Evolutionary conservation across 2,113 vertebrate species (phyloP).

Genomic region (Anthoscopus minutus): DNA sequence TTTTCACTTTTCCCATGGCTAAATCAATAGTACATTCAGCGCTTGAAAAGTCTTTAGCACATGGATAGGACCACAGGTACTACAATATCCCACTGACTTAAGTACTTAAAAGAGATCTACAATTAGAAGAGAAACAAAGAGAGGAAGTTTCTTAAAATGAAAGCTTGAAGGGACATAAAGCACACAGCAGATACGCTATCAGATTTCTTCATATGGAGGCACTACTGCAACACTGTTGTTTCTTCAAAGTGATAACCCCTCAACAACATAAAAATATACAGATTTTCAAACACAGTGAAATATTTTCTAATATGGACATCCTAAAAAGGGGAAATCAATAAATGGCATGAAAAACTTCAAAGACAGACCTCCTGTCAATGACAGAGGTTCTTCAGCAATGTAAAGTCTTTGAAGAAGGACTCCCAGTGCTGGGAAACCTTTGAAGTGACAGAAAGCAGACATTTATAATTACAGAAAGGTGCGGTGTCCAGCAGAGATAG

Average conservation of each 20-base stretch:
- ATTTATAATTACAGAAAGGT: constrained; percentile 86
- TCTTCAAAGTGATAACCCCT: constrained; percentile 74
- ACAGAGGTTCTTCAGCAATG: constrained; percentile 76
- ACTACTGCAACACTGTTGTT: constrained; percentile 59
- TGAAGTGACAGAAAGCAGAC: constrained; percentile 85
- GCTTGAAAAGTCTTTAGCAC: not conserved
- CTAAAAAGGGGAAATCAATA: constrained; percentile 80
- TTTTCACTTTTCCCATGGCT: not conserved
- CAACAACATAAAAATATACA: constrained; percentile 71
- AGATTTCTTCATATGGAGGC: constrained; percentile 60
- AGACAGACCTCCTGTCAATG: constrained; percentile 80
- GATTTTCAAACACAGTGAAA: constrained; percentile 74
- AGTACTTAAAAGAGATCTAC: not conserved
- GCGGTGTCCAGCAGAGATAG: constrained; percentile 80
- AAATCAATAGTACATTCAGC: not conserved
- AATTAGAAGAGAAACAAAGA: not conserved
- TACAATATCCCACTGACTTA: not conserved
- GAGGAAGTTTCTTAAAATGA: constrained; percentile 33
- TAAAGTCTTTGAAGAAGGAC: constrained; percentile 81
- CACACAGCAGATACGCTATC: constrained; percentile 25
- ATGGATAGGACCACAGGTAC: not conserved
- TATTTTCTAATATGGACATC: constrained; percentile 80
- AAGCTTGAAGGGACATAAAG: constrained; percentile 39
- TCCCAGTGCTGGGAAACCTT: constrained; percentile 81
- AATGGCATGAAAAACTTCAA: constrained; percentile 84